phyloP scores from a whole-genome alignment of 53 echinoderm and acorn worm genomes.

The Pentamera pediparva region DNA sequence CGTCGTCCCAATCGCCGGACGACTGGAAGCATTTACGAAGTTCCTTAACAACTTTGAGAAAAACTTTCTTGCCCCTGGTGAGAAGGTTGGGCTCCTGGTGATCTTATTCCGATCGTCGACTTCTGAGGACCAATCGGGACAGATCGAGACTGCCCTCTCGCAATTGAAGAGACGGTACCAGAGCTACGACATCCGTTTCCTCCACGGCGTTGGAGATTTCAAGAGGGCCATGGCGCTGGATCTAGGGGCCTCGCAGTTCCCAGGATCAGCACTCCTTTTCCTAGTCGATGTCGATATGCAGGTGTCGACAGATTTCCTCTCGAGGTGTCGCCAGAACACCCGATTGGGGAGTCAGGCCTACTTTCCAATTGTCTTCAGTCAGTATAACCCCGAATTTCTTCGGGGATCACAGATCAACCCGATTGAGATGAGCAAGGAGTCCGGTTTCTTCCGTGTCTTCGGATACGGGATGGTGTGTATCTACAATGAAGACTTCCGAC shows the following conservation, averaged over 20 bases:
- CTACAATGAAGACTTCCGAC: constrained; percentile 70
- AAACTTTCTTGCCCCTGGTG: constrained; percentile 60
- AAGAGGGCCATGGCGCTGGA: constrained; percentile 82
- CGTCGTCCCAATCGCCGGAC: constrained; percentile 77
- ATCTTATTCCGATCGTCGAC: constrained; percentile 64
- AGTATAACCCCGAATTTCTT: constrained; percentile 84
- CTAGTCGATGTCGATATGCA: constrained; percentile 99
- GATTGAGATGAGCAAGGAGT: constrained; percentile 80
- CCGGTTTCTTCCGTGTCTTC: constrained; percentile 89
- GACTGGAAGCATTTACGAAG: constrained; percentile 79
- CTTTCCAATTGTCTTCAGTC: constrained; percentile 90
- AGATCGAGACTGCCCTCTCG: constrained; percentile 48
- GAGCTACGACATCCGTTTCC: constrained; percentile 46
- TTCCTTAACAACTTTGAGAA: constrained; percentile 85
- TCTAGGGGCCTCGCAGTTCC: constrained; percentile 88
- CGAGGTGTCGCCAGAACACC: constrained; percentile 86
- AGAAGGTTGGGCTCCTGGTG: constrained; percentile 65
- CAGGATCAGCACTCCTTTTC: constrained; percentile 74
- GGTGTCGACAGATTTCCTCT: constrained; percentile 77
- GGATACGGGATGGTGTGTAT: constrained; percentile 90
- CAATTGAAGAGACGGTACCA: constrained; percentile 65
- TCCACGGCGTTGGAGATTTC: constrained; percentile 74
- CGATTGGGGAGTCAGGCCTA: constrained; percentile 62
- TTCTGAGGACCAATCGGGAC: constrained; percentile 62
- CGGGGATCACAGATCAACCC: constrained; percentile 59